Base-by-base conservation (phyloP, 2,113 vertebrate genomes). In the Trogon melanurus region DNA sequence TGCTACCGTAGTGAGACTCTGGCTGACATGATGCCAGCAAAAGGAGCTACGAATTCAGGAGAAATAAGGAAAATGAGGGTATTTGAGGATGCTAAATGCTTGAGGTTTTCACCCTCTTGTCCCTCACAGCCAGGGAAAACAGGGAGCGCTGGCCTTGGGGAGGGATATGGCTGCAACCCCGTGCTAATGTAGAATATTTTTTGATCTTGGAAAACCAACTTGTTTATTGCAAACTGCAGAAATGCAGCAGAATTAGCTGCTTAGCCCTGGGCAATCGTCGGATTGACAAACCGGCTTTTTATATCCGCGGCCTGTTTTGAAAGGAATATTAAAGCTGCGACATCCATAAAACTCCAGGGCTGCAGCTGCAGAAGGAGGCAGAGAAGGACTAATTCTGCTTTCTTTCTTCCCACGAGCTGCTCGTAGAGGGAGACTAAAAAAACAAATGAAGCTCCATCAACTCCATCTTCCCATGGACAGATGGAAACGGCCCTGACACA, bases 71-170 rank as follows among this genome's bases (percentile, higher is more conserved):
- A 47, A 64, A 27, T 4, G 20, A 5, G 14, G 6, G 15, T 70
- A 38, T 71, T 58, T 56, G 61, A 50, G n/a, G 64, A 61, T 53
- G 21, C 2, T 20, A 44, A 66, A 70, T 60, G n/a, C 45, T 70
- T 25, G 50, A 36, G 27, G 64, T 48, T 48, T 13, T 22, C 45
- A 34, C 44, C 8, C 29, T 60, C 26, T 21, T 54, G 45, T 48
- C 50, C 34, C 3, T 0, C 23, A 51, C 14, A 41, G 41, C 44
- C 41, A 45, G 51, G 50, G 38, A 71, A 58, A 27, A 9, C 1
- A 19, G 22, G 6, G 18, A 10, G 8, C 2, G 4, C 48, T 2
- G 32, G 20, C 23, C 20, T 8, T 0, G 0, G 16, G 22, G 6
- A 44, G 36, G 51, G 36, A 53, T 69, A 48, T 1, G 6, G 11